Evolutionary conservation across 2,888 invertebrate species (phyloP).

Genomic region (Dynastes hyllus): DNA sequence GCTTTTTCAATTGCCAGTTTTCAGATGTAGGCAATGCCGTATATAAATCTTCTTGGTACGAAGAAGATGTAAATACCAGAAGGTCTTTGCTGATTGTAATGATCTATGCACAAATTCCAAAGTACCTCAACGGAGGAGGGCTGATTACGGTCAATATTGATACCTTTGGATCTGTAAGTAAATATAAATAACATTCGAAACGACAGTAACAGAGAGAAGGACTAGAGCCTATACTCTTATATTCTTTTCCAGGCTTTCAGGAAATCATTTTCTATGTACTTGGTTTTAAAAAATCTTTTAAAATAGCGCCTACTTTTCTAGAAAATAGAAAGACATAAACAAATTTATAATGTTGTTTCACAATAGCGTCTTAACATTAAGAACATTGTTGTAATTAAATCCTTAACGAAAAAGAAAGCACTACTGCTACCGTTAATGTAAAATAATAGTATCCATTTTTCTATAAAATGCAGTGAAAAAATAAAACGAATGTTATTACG

Average conservation of each 20-base stretch:
- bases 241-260: constrained; percentile 36
- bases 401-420: too few species aligned
- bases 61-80: constrained; percentile 34
- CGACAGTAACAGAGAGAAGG: not conserved
- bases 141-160: constrained; percentile 15
- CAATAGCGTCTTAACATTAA: too few species aligned
- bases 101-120: constrained; percentile 2
- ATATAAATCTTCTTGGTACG: constrained; percentile 50
- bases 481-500: too few species aligned
- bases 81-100: constrained; percentile 24
- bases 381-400: too few species aligned
- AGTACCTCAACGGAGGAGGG: constrained; percentile 14
- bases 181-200: too few species aligned
- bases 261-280: constrained; percentile 43
- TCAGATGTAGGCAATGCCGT: constrained; percentile 28
- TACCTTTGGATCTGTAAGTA: constrained; percentile 33
- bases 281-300: constrained; percentile 40
- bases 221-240: not conserved
- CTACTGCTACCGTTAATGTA: too few species aligned
- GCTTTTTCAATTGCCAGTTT: constrained; percentile 1
- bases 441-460: too few species aligned
- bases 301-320: not conserved
- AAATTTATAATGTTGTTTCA: too few species aligned
- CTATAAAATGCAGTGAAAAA: too few species aligned
- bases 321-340: too few species aligned